A percentile compares a stretch with the other conserved stretches of the same genome.
Evolutionary conservation across 2,797 vertebrate species (phyloP).

Genomic region (Hipposideros larvatus): DNA sequence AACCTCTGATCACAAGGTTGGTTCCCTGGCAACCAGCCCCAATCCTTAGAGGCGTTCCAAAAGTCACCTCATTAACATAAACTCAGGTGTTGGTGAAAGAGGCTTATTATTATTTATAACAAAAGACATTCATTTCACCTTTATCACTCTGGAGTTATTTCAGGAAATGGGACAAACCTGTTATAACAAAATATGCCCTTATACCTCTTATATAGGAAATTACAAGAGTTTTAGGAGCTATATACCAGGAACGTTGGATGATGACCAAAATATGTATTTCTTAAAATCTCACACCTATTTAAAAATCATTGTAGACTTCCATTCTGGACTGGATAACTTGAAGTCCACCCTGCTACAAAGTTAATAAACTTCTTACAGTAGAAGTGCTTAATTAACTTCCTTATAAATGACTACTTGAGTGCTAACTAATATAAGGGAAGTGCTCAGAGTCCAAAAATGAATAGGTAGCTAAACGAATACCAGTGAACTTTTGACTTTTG

Average conservation of each 20-base stretch:
- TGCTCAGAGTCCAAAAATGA: background rate
- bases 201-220: background rate
- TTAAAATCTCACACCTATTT: too few species aligned
- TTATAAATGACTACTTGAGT: background rate
- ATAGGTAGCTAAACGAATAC: background rate
- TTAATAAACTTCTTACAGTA: background rate
- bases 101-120: background rate
- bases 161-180: background rate
- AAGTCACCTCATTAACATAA: background rate
- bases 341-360: background rate
- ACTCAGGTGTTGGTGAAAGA: background rate
- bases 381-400: background rate
- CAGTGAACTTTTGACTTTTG: background rate
- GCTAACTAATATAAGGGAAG: background rate
- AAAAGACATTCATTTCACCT: background rate
- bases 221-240: background rate
- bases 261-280: background rate
- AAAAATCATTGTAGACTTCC: background rate
- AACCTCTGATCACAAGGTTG: background rate
- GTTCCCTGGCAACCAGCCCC: background rate
- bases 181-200: background rate
- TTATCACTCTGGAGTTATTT: background rate
- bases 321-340: background rate
- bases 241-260: background rate
- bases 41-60: background rate